These are phyloP conservation scores for Drosophila mauritiana DNA, from an alignment of 1,140 invertebrate species.

Conservation along the genomic window DNA sequence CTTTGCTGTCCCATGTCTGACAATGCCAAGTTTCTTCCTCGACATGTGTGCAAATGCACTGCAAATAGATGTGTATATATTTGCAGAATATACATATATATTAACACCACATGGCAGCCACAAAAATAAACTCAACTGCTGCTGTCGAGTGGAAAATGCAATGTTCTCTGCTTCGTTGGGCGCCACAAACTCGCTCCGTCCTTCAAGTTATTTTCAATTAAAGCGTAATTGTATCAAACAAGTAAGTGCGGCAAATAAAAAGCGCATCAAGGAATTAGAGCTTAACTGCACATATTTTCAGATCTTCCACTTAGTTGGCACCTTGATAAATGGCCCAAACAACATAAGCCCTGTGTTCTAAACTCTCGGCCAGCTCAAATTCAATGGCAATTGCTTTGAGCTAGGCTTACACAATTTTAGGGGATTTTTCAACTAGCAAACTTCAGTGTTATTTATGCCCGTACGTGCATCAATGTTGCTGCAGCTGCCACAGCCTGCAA, in stretches of 20 bases:
- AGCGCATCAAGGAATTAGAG: slow-evolving; percentile 14
- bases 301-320: no score
- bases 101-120: slow-evolving; percentile 59
- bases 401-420: slow-evolving; percentile 21
- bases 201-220: slow-evolving; percentile 71
- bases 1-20: slow-evolving; percentile 53
- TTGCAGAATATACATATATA: slow-evolving; percentile 18
- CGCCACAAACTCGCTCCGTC: background rate
- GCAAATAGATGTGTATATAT: slow-evolving; percentile 16
- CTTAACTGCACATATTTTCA: background rate
- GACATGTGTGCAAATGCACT: slow-evolving; percentile 26
- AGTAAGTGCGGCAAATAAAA: slow-evolving; percentile 4
- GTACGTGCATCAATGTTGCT: slow-evolving; percentile 53
- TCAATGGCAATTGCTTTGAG: slow-evolving; percentile 28
- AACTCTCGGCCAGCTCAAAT: slow-evolving; percentile 3
- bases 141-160: slow-evolving; percentile 46
- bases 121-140: slow-evolving; percentile 66
- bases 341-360: background rate
- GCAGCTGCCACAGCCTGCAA: slow-evolving; percentile 57
- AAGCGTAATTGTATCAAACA: slow-evolving; percentile 59
- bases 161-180: slow-evolving; percentile 29
- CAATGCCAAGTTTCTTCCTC: slow-evolving; percentile 30
- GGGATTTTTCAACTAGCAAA: slow-evolving; percentile 26
- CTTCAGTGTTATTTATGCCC: slow-evolving; percentile 47
- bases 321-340: background rate